phyloP scores from a whole-genome alignment of 2,888 invertebrate genomes.

The Theretra japonica region DNA sequence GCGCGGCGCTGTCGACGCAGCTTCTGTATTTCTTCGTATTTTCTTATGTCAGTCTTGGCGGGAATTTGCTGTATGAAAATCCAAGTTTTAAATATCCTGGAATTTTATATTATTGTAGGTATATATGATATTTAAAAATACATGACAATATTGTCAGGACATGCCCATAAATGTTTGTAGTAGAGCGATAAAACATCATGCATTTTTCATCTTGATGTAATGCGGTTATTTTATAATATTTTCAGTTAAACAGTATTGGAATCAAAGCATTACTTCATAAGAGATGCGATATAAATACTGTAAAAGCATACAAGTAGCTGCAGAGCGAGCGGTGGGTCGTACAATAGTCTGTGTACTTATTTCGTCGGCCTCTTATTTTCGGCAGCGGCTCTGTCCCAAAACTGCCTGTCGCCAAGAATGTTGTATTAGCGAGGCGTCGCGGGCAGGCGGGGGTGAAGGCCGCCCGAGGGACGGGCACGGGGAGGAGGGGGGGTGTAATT shows the following conservation, averaged over 20 bases:
- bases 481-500: slow-evolving; percentile 76
- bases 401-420: slow-evolving; percentile 79
- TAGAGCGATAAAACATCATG: too few species aligned
- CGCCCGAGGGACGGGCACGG: slow-evolving; percentile 44
- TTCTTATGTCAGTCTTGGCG: not conserved
- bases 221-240: too few species aligned
- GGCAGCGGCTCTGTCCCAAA: slow-evolving; percentile 59
- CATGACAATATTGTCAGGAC: too few species aligned
- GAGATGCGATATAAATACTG: too few species aligned
- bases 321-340: slow-evolving; percentile 10
- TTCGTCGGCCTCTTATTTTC: slow-evolving; percentile 22
- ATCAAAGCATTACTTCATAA: too few species aligned
- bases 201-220: too few species aligned
- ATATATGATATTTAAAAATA: too few species aligned
- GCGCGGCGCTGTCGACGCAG: slow-evolving; percentile 50
- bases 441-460: slow-evolving; percentile 47
- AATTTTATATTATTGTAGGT: too few species aligned
- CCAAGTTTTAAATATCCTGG: too few species aligned
- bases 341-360: slow-evolving; percentile 12
- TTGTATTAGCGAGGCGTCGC: slow-evolving; percentile 72
- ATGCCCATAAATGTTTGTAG: too few species aligned
- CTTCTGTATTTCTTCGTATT: not conserved
- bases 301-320: not conserved
- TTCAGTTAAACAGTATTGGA: too few species aligned
- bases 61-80: too few species aligned